These are phyloP conservation scores for Drosophila biarmipes DNA, from an alignment of 1,140 invertebrate species.

Conservation along the genomic window DNA sequence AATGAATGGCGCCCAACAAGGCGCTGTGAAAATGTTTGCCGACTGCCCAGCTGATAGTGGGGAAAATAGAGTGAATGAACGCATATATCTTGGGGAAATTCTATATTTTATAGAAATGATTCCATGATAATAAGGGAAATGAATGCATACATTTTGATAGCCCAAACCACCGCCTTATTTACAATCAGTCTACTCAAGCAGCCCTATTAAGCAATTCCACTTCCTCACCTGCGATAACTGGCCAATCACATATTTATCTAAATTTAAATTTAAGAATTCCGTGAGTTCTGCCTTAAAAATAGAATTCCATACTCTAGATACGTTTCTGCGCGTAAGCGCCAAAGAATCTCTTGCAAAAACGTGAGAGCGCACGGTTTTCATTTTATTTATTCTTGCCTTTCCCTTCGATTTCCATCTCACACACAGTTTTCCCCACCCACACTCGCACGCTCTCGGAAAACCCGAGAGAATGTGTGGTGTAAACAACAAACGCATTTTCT, in stretches of 20 bases:
- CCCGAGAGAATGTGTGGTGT: conserved; percentile 28
- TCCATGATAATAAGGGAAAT: not conserved
- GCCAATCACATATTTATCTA: conserved; percentile 48
- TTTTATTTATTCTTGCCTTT: conserved; percentile 44
- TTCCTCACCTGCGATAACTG: conserved; percentile 60
- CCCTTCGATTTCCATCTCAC: conserved; percentile 36
- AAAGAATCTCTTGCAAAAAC: conserved; percentile 77
- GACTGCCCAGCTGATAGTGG: conserved; percentile 28
- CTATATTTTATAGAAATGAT: conserved; percentile 4
- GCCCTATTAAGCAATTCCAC: conserved; percentile 4
- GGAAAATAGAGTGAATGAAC: conserved; percentile 26
- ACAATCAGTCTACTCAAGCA: not conserved
- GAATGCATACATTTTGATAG: no score
- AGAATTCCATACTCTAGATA: conserved; percentile 74
- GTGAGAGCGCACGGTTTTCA: conserved; percentile 67
- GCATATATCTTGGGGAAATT: not conserved
- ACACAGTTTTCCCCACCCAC: conserved; percentile 37
- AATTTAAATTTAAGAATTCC: conserved; percentile 37
- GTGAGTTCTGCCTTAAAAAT: conserved; percentile 48
- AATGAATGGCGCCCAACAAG: conserved; percentile 56
- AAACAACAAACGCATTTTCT: conserved; percentile 67
- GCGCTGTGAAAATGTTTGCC: conserved; percentile 39
- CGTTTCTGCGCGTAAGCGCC: conserved; percentile 54
- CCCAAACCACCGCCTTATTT: not conserved
- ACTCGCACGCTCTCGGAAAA: conserved; percentile 13